Evolutionary conservation across 2,888 invertebrate species (phyloP).

Genomic region (Dyspetes luteomarginatus): DNA sequence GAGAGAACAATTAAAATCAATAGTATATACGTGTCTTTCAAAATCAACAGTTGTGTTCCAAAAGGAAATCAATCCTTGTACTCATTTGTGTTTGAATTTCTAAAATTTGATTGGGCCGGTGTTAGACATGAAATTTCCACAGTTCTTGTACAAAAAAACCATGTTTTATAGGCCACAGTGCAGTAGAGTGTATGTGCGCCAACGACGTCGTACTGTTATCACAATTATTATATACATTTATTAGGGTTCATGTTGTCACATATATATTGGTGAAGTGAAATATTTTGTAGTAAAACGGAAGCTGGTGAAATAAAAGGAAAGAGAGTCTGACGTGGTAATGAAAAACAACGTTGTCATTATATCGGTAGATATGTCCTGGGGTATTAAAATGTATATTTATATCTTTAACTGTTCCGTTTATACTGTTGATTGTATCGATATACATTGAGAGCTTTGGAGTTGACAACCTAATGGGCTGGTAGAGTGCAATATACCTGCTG

Average conservation of each 20-base stretch:
- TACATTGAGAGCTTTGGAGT: neutral
- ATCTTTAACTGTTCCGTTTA: constrained; percentile 1
- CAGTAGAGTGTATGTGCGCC: neutral
- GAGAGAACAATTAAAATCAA: too few species aligned
- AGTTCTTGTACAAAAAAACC: neutral
- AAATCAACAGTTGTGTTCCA: too few species aligned
- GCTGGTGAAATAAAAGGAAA: neutral
- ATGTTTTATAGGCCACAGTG: neutral
- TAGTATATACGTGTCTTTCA: too few species aligned
- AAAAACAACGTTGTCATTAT: neutral
- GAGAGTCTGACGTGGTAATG: constrained; percentile 7
- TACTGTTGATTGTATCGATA: neutral
- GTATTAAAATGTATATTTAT: constrained; percentile 22
- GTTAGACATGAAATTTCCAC: neutral
- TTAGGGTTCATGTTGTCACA: constrained; percentile 28
- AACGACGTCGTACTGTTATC: constrained; percentile 21
- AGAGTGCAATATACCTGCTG: constrained; percentile 4
- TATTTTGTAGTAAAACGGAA: constrained; percentile 13
- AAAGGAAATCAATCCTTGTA: too few species aligned
- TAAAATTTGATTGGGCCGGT: too few species aligned
- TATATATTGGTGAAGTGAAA: constrained; percentile 19
- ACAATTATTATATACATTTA: constrained; percentile 34
- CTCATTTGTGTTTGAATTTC: too few species aligned
- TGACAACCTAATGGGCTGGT: constrained; percentile 9
- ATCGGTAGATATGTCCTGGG: neutral